These are phyloP conservation scores for Ptilonorhynchus violaceus DNA, from an alignment of 2,113 vertebrate genomes.

Conservation along the genomic window DNA sequence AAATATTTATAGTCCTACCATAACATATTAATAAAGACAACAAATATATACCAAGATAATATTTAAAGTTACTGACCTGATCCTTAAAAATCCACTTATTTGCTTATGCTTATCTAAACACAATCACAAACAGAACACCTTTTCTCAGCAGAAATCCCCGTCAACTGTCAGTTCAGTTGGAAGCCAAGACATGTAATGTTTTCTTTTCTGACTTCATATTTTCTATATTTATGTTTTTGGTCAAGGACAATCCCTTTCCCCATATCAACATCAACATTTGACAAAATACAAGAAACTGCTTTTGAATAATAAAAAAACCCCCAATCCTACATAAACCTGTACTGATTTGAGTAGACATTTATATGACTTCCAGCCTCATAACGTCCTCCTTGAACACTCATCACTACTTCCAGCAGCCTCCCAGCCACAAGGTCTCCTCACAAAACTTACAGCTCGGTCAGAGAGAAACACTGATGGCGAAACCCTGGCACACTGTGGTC, in stretches of 20 bases:
- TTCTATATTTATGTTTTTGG: not conserved
- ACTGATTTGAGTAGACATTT: not conserved
- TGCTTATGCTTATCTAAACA: not conserved
- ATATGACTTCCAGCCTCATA: not conserved
- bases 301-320: not conserved
- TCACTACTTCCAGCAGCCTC: not conserved
- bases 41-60: not conserved
- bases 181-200: not conserved
- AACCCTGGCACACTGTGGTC: fast-evolving
- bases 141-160: not conserved
- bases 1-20: not conserved
- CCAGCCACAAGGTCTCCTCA: not conserved
- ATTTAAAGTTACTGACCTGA: not conserved
- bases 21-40: not conserved
- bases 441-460: not conserved
- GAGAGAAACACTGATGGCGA: not conserved
- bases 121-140: not conserved
- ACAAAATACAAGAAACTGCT: not conserved
- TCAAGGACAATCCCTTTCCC: not conserved
- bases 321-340: not conserved
- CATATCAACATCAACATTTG: not conserved
- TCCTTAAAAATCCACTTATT: not conserved
- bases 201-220: not conserved
- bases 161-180: not conserved
- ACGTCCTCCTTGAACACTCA: not conserved